Evolutionary conservation across 64 coral and sea anemone species (phyloP).

Genomic region (Montipora efflorescens): DNA sequence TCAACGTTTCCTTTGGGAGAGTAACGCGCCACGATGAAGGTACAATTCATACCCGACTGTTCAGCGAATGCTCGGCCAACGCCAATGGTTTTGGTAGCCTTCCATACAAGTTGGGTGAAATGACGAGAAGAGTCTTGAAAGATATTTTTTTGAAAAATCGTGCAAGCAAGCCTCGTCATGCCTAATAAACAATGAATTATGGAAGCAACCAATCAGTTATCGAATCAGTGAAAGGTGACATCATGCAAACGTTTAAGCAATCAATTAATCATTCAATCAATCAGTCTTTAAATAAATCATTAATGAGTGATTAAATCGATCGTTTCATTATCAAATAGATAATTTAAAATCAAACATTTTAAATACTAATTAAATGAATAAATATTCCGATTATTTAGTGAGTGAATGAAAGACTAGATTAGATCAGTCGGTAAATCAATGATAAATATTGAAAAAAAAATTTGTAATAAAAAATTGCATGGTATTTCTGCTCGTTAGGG

Average conservation of each 20-base stretch:
- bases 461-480: too few relatives aligned
- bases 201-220: neutral
- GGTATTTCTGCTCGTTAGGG: too few relatives aligned
- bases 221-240: neutral
- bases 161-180: constrained; percentile 87
- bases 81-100: constrained; percentile 72
- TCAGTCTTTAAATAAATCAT: too few relatives aligned
- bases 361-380: too few relatives aligned
- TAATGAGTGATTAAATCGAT: too few relatives aligned
- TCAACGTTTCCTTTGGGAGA: constrained; percentile 73
- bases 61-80: constrained; percentile 66
- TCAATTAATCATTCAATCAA: neutral
- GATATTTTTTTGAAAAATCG: constrained; percentile 59
- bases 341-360: too few relatives aligned
- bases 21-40: constrained; percentile 88
- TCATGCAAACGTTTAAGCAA: neutral
- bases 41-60: constrained; percentile 91
- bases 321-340: too few relatives aligned
- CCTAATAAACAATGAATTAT: constrained; percentile 22
- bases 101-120: constrained; percentile 89
- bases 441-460: too few relatives aligned
- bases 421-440: too few relatives aligned
- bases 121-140: constrained; percentile 74
- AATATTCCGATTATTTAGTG: too few relatives aligned
- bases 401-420: too few relatives aligned